Evolutionary conservation across 2,113 vertebrate genomes (phyloP), one percentile per base, ranked within the genome.

Genomic region (Austrofundulus limnaeus): DNA sequence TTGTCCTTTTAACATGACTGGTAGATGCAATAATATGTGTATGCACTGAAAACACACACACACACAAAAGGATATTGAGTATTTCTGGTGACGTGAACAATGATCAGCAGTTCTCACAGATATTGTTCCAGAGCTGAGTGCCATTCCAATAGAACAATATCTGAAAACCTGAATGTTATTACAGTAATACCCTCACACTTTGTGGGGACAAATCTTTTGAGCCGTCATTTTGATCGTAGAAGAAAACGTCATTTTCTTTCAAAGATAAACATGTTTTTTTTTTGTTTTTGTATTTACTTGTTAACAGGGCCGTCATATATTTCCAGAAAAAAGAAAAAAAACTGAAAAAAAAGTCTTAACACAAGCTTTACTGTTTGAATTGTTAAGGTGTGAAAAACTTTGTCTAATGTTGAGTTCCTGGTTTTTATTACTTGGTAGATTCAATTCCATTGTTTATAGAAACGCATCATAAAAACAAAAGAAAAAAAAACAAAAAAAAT

Each of bases 361-460:
- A 92, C 92, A 89, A 93, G 93, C 93, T 95, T 95, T 94, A 94
- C 90, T 93, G 94, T 94, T 89, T 89, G 88, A 91, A 92, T 93
- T 93, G 94, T 96, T 94, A 93, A 88, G 90, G 90, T 94, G 93
- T 93, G 92, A 92, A 87, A 86, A 92, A 92, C 88, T 94, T 95
- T 94, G 94, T 96, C 94, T 81, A 81, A 84, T 91, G 90, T 92
- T 90, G 89, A 94, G 90, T 94, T 95, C 56, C 94, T 94, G 89
- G 92, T 95, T 88, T 95, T 94, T 94, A 93, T 94, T 94, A 93
- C 84, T 87, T 75, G 84, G 89, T 93, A 95, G 94, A 94, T 91
- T 93, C 93, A 90, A 92, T 93, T 90, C 92, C 92, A 90, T 95
- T 95, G 94, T 96, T 96, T 97, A 92, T 96, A 96, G 75, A 96